Evolutionary conservation across 1,140 invertebrate species (phyloP), one percentile per base, ranked within the genome.

Genomic region (Vanessa tameamea): DNA sequence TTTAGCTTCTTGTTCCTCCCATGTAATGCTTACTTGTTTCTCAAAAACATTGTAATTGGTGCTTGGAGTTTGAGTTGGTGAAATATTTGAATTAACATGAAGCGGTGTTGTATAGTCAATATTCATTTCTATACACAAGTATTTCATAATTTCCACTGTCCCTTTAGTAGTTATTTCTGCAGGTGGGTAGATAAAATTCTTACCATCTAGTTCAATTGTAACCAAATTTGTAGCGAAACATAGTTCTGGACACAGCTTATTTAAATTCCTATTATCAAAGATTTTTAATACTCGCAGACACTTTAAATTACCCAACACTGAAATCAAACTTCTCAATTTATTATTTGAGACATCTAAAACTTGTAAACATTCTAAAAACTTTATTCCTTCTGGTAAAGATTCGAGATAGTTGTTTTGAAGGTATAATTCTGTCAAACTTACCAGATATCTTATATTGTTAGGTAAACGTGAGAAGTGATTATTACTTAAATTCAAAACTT

Each of bases 291-390:
- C 92, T 64, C 88, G 91, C 66, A 97, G 88, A 50, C 87, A 93
- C 73, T 92, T 93, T 63, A 97, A 89, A 66, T 95, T 92, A 53
- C 95, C 95, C 43, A 97, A 88, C 71, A 92, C 90, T 51, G 95
- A 90, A 71, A 96, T 95, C 64, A 97, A 86, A 70, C 83, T 85
- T 87, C 95, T 95, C 55, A 97, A 86, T 78, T 93, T 94, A 90
- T 97, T 97, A 59, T 94, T 93, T 47, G 96, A 95, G 20, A 96
- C 84, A 94, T 97, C 95, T 37, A 97, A 89, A 66, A 95, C 90
- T 85, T 93, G 89, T 70, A 97, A 91, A 65, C 93, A 94, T 65
- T 88, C 88, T 65, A 97, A 87, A 67, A 93, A 85, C 69, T 94
- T 93, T 78, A 97, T 94, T 76, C 94, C 94, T 68, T 95, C 94